Conservation (phyloP, 2,113 vertebrate genomes). For the Eubucco bourcierii region DNA sequence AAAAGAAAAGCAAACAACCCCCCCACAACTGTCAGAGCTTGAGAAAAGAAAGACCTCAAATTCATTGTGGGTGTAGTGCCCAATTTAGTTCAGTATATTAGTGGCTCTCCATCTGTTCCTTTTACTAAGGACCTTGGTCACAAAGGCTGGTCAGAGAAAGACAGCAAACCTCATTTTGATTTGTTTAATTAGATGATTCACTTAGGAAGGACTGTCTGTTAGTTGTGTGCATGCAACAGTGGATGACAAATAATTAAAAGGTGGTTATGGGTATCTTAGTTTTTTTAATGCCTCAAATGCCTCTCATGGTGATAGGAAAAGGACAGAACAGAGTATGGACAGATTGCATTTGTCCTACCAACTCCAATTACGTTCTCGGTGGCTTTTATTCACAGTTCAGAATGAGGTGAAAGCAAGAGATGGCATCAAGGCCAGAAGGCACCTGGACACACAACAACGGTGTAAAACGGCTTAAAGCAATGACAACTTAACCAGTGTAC, state of each 20-base stretch:
- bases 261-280: neutral
- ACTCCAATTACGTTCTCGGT: neutral
- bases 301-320: neutral
- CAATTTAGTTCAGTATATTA: neutral
- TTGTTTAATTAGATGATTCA: constrained; percentile 21
- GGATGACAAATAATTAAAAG: neutral
- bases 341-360: neutral
- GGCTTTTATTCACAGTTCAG: neutral
- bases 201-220: neutral
- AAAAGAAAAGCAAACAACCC: neutral
- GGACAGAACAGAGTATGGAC: neutral
- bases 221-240: neutral
- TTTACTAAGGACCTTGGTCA: neutral
- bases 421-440: neutral
- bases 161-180: neutral
- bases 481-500: neutral
- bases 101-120: neutral
- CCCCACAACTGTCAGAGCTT: neutral
- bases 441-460: accelerated
- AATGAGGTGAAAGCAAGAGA: neutral
- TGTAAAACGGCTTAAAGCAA: neutral
- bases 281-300: neutral
- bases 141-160: neutral
- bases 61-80: neutral
- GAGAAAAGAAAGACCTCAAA: neutral